A percentile compares a stretch with the other conserved stretches of the same genome.
Conservation (phyloP, 2,113 vertebrate species). For the Anthoscopus minutus region DNA sequence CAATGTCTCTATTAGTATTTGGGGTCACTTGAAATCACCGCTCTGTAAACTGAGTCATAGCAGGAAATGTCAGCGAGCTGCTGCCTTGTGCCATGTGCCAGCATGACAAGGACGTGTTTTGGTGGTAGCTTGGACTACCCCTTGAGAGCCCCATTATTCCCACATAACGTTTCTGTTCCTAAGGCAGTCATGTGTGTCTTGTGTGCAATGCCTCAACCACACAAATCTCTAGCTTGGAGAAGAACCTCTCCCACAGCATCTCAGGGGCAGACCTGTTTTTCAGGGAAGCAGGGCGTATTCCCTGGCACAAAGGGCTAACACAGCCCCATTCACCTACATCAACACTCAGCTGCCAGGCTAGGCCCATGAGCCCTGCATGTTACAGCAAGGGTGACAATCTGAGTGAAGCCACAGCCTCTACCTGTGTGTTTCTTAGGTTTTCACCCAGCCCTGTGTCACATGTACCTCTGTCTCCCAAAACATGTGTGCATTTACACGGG, state of each 20-base stretch:
- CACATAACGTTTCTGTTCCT: not conserved
- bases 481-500: fast-evolving
- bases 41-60: not conserved
- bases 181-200: not conserved
- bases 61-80: not conserved
- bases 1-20: not conserved
- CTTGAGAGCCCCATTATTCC: not conserved
- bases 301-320: not conserved
- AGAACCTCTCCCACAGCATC: not conserved
- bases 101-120: not conserved
- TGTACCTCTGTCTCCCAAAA: not conserved
- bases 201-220: not conserved
- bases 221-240: not conserved
- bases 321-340: not conserved
- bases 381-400: fast-evolving
- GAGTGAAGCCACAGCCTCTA: not conserved
- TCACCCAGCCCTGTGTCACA: not conserved
- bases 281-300: not conserved
- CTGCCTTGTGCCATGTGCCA: not conserved
- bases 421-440: not conserved
- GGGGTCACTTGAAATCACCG: not conserved
- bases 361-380: not conserved
- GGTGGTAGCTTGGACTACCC: not conserved
- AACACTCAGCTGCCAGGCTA: not conserved
- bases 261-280: not conserved